Conservation (phyloP, 92 coral and sea anemone species). For the Blastomussa wellsi region DNA sequence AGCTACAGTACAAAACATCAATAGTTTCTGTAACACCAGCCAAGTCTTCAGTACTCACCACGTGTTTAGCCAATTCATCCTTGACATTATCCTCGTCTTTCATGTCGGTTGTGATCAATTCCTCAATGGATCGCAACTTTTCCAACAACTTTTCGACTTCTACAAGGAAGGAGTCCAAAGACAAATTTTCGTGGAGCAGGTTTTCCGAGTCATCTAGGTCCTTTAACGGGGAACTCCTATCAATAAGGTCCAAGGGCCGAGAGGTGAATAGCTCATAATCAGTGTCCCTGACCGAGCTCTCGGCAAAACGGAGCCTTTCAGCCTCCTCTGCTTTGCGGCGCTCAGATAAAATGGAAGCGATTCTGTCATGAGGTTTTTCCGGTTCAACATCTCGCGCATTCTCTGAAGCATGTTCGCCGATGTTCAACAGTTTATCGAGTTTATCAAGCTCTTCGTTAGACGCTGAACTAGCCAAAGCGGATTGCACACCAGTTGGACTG, state of each 20-base stretch:
- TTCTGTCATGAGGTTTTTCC: constrained; percentile 42
- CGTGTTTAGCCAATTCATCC: constrained; percentile 92
- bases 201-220: constrained; percentile 71
- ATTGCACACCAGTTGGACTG: not conserved
- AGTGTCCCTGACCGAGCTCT: constrained; percentile 27
- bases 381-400: not conserved
- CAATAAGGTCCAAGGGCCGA: constrained; percentile 34
- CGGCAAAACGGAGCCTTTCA: constrained; percentile 42
- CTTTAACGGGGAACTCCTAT: constrained; percentile 38
- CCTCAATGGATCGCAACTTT: constrained; percentile 87
- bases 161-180: constrained; percentile 76
- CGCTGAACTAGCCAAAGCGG: not conserved
- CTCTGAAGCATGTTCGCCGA: not conserved
- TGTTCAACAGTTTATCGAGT: constrained; percentile 19
- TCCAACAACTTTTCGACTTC: constrained; percentile 90
- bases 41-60: constrained; percentile 62
- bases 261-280: constrained; percentile 45
- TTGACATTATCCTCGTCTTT: constrained; percentile 69
- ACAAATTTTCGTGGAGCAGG: constrained; percentile 68
- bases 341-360: constrained; percentile 38
- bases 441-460: constrained; percentile 28
- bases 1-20: too few relatives aligned
- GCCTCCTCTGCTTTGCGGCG: constrained; percentile 48
- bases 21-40: not conserved
- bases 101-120: constrained; percentile 69